Evolutionary conservation across 2,797 vertebrate species (phyloP).

Genomic region (Peromyscus attwateri): DNA sequence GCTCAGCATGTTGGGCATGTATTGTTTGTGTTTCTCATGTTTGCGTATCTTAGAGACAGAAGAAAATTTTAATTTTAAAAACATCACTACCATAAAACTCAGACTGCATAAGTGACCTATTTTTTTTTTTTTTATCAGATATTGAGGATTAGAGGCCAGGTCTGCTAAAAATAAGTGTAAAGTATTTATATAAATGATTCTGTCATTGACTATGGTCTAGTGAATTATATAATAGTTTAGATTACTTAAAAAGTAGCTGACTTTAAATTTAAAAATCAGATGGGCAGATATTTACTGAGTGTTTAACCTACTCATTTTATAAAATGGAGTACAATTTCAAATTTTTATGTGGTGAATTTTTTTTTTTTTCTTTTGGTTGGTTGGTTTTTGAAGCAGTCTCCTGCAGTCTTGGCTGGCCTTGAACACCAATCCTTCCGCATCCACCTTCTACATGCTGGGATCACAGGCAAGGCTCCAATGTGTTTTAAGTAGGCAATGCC

Average conservation of each 20-base stretch:
- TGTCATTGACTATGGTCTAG: conserved; percentile 38
- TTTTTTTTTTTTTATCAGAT: conserved; percentile 51
- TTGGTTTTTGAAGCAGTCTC: neutral
- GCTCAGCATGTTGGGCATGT: neutral
- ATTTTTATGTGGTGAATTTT: conserved; percentile 20
- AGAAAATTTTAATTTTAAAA: neutral
- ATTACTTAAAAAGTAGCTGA: conserved; percentile 29
- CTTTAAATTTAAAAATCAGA: conserved; percentile 43
- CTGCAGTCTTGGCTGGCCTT: neutral
- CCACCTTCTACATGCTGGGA: neutral
- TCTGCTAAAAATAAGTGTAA: conserved; percentile 3
- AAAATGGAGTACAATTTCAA: conserved; percentile 17
- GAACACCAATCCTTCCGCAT: neutral
- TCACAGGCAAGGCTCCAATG: neutral
- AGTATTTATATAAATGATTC: conserved; percentile 14
- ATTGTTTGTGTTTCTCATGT: conserved; percentile 3
- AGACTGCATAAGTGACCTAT: neutral
- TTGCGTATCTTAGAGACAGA: neutral
- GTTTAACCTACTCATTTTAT: conserved; percentile 33
- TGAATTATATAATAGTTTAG: conserved; percentile 31
- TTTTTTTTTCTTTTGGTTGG: neutral
- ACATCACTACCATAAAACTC: neutral
- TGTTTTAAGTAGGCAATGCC: neutral
- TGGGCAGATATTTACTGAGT: conserved; percentile 44
- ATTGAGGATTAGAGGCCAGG: neutral